phyloP scores from a whole-genome alignment of 2,113 vertebrate genomes.

The Melanostigma gelatinosum region DNA sequence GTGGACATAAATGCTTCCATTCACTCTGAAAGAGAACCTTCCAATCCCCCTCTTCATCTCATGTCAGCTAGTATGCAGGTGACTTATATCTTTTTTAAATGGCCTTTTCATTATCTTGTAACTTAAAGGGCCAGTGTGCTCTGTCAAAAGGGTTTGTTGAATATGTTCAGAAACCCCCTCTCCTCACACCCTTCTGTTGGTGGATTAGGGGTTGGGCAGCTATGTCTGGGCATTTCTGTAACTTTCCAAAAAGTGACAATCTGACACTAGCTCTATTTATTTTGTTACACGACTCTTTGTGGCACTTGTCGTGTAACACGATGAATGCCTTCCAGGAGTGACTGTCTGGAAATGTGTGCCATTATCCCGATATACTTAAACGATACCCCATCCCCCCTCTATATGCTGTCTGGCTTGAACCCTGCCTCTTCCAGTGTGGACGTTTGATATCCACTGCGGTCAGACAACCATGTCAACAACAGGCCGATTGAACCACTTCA shows the following conservation, averaged over 20 bases:
- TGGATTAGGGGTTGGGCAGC: background rate
- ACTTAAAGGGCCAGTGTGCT: background rate
- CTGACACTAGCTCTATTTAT: background rate
- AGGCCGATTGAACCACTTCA: no score
- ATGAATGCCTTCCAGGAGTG: background rate
- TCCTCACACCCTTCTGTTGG: background rate
- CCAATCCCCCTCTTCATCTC: no score
- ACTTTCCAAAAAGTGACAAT: background rate
- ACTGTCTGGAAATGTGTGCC: background rate
- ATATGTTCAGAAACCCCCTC: background rate
- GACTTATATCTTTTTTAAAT: background rate
- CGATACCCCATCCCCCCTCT: background rate
- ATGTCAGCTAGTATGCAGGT: background rate
- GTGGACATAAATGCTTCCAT: conserved; percentile 1
- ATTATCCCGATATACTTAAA: background rate
- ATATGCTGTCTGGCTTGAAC: no score
- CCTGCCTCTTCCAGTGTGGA: no score
- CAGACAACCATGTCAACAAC: no score
- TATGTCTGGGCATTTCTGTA: background rate
- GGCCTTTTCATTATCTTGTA: background rate
- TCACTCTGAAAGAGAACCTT: background rate
- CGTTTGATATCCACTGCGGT: no score
- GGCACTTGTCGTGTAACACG: background rate
- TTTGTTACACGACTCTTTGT: background rate
- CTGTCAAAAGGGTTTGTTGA: background rate